phyloP scores from a whole-genome alignment of 1,140 invertebrate genomes.

The Zaprionus davidi region DNA sequence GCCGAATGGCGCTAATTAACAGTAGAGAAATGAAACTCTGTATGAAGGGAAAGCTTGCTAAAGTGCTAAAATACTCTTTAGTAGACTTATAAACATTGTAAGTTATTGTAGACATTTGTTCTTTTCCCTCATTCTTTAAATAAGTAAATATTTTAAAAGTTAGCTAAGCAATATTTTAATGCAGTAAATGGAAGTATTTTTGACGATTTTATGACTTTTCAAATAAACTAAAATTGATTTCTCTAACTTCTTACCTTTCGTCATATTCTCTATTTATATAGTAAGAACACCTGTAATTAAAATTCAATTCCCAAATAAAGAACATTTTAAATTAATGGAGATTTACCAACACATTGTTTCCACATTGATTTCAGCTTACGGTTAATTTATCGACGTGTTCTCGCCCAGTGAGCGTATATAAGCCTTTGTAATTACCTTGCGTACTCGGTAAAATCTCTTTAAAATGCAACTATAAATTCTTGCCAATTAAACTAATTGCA shows the following conservation, averaged over 20 bases:
- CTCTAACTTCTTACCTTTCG: neutral
- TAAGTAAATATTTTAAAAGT: too few species aligned
- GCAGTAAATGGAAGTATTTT: too few species aligned
- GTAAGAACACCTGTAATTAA: neutral
- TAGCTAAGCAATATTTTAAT: too few species aligned
- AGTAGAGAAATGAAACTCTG: too few species aligned
- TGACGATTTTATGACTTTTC: neutral
- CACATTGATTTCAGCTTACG: constrained; percentile 19
- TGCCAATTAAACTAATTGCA: constrained; percentile 46
- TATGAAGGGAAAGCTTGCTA: too few species aligned
- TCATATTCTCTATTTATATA: neutral
- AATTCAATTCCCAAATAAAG: neutral
- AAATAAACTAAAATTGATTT: neutral
- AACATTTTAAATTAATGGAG: neutral
- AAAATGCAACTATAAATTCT: constrained; percentile 30
- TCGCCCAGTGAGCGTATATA: constrained; percentile 16
- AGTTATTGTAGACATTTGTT: too few species aligned
- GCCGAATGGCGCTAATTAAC: neutral
- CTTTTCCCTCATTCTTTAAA: too few species aligned
- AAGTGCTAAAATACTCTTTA: too few species aligned
- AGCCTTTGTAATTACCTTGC: constrained; percentile 25
- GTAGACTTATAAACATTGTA: too few species aligned
- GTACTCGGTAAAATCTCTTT: constrained; percentile 23
- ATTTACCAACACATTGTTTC: neutral
- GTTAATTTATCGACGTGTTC: constrained; percentile 23